phyloP scores from a whole-genome alignment of 2,888 invertebrate genomes.

The Barypeithes pellucidus region DNA sequence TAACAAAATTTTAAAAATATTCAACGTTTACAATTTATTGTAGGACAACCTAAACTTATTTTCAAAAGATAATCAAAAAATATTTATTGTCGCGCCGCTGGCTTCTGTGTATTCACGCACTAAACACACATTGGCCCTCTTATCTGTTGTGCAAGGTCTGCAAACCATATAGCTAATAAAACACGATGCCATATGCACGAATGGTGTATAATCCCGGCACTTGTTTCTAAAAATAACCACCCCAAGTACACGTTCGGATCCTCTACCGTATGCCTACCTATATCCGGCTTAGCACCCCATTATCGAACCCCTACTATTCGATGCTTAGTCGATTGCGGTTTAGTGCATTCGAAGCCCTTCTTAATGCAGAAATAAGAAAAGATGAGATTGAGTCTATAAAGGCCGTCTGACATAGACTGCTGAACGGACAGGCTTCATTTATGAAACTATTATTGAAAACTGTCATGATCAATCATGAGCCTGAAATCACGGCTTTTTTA shows the following conservation, averaged over 20 bases:
- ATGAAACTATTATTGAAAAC: no score
- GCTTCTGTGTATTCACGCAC: slow-evolving; percentile 6
- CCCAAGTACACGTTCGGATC: slow-evolving; percentile 45
- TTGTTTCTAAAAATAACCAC: slow-evolving; percentile 51
- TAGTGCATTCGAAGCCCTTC: slow-evolving; percentile 1
- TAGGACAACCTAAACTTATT: no score
- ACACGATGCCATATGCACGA: slow-evolving; percentile 38
- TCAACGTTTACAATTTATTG: no score
- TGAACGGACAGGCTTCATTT: background rate
- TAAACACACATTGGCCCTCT: slow-evolving; percentile 18
- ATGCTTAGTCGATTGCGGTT: slow-evolving; percentile 38
- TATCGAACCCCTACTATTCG: slow-evolving; percentile 43
- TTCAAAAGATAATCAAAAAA: no score
- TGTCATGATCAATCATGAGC: no score
- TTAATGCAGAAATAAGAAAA: slow-evolving; percentile 10
- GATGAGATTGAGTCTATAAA: background rate
- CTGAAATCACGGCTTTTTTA: no score
- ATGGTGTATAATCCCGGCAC: slow-evolving; percentile 42
- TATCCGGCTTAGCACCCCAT: slow-evolving; percentile 52
- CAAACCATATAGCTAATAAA: slow-evolving; percentile 39
- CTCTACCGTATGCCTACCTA: slow-evolving; percentile 47
- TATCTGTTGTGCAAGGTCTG: slow-evolving; percentile 30
- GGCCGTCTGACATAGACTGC: background rate
- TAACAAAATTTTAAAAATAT: no score
- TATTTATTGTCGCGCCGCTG: slow-evolving; percentile 3